These are phyloP conservation scores for Protonemura montana DNA, from an alignment of 2,888 invertebrate genomes.

Conservation along the genomic window DNA sequence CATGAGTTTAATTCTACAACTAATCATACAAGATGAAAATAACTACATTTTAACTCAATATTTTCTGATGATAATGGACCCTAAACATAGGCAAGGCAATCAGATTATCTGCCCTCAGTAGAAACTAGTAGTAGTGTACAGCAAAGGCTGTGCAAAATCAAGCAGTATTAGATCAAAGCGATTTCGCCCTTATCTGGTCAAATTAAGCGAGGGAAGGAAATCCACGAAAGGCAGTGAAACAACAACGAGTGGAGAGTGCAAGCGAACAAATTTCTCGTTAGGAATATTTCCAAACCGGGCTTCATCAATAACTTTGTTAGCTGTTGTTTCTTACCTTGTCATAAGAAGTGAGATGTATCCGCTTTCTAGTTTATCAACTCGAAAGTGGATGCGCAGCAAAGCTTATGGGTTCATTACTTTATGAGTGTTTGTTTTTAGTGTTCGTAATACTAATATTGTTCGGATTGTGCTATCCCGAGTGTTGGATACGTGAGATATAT, in stretches of 20 bases:
- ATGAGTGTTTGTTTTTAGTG: slow-evolving; percentile 35
- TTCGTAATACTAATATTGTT: slow-evolving; percentile 42
- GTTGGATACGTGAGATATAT: slow-evolving; percentile 50
- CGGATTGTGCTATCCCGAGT: slow-evolving; percentile 43
- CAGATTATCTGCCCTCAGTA: slow-evolving; percentile 35
- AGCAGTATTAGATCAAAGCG: slow-evolving; percentile 34
- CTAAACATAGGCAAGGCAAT: slow-evolving; percentile 27
- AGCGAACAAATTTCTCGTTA: neutral
- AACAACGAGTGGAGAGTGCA: neutral
- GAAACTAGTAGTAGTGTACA: slow-evolving; percentile 25
- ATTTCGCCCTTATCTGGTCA: neutral
- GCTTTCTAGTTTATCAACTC: neutral
- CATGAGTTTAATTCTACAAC: neutral
- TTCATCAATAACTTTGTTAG: neutral
- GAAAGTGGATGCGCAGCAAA: neutral
- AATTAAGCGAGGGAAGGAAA: neutral
- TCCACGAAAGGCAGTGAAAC: neutral
- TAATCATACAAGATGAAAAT: neutral
- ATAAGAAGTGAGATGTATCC: neutral
- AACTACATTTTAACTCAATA: slow-evolving; percentile 4
- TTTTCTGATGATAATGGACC: slow-evolving; percentile 24
- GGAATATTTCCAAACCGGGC: neutral
- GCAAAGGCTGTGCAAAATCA: slow-evolving; percentile 29
- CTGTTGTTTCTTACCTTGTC: neutral
- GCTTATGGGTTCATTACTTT: slow-evolving; percentile 2